Evolutionary conservation across 2,888 invertebrate genomes (phyloP).

Genomic region (Melipona beecheii): DNA sequence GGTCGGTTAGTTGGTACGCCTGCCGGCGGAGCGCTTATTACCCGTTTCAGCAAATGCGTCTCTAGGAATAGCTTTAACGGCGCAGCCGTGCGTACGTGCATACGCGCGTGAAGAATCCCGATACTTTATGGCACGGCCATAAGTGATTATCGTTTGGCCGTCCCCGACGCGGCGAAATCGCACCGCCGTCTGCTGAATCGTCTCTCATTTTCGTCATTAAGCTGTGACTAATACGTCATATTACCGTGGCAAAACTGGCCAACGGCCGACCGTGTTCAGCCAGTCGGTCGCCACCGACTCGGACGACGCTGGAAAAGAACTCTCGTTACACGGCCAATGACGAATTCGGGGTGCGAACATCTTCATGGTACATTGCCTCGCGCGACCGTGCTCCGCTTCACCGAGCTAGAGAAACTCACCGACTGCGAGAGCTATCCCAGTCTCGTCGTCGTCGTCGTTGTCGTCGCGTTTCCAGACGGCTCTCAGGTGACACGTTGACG

Average conservation of each 20-base stretch:
- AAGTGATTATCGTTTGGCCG: conserved; percentile 67
- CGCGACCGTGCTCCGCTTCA: background rate
- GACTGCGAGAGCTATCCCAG: background rate
- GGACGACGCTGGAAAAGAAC: conserved; percentile 38
- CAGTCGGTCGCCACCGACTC: background rate
- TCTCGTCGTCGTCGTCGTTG: conserved; percentile 1
- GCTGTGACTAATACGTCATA: conserved; percentile 68
- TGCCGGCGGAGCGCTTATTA: conserved; percentile 49
- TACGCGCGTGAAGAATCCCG: conserved; percentile 70
- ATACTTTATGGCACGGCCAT: conserved; percentile 69
- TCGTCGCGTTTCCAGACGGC: conserved; percentile 13
- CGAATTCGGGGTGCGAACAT: conserved; percentile 52
- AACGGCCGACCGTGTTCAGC: conserved; percentile 31
- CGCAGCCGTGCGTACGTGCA: conserved; percentile 35
- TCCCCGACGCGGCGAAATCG: conserved; percentile 60
- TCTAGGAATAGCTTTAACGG: conserved; percentile 70
- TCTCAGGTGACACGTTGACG: background rate
- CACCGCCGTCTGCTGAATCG: conserved; percentile 45
- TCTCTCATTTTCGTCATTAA: conserved; percentile 70
- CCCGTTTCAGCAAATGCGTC: conserved; percentile 55
- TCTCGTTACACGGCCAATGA: conserved; percentile 53
- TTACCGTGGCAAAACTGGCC: conserved; percentile 64
- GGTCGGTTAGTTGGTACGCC: conserved; percentile 42
- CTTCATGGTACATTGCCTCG: conserved; percentile 40
- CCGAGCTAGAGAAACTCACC: background rate